Evolutionary conservation across 2,113 vertebrate species (phyloP), one percentile per base, ranked within the genome.

Genomic region (Laticauda laticaudata): DNA sequence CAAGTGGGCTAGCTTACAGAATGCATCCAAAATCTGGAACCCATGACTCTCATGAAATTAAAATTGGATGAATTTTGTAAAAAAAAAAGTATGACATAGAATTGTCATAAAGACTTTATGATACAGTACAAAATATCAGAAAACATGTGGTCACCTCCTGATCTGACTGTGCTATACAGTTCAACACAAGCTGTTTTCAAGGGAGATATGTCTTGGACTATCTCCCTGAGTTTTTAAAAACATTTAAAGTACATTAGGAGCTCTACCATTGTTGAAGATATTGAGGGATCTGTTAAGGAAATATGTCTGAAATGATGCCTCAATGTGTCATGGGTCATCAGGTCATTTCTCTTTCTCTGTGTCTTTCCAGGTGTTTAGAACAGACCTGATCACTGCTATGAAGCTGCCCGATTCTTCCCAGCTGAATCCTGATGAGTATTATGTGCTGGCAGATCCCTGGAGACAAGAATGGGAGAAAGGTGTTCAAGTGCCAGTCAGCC

Each of bases 401-500:
- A 99, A 99, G 97, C 96, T 99, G 90, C 99, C 98, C 51, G 99
- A 99, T 97, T 99, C 98, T n/a, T 97, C 98, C 97, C 99, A 99
- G 97, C 98, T 99, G 96, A 99, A 98, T 97, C 97, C 99, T 0
- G 99, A 99, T 86, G 99, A 99, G 75, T 99, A 98, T 97, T 99
- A 98, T 88, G 97, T 99, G 95, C 97, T 99, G 92, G 99, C 98
- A 4, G 99, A 99, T 94, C 98, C 98, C 57, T 99, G 99, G 99
- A 98, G 99, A 94, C 99, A 99, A 98, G 99, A 99, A 94, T 99
- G 99, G 99, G 99, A 99, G 97, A 99, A 99, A 94, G 99, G 99
- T 2, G 99, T 99, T 92, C 99, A 99, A 98, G 99, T 99, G 91
- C 99, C 99, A 2, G 99, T 99, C 97, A 99, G 98, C 96, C 99